These are phyloP conservation scores for Agriopis aurantiaria DNA, from an alignment of 2,888 invertebrate genomes.

Conservation along the genomic window DNA sequence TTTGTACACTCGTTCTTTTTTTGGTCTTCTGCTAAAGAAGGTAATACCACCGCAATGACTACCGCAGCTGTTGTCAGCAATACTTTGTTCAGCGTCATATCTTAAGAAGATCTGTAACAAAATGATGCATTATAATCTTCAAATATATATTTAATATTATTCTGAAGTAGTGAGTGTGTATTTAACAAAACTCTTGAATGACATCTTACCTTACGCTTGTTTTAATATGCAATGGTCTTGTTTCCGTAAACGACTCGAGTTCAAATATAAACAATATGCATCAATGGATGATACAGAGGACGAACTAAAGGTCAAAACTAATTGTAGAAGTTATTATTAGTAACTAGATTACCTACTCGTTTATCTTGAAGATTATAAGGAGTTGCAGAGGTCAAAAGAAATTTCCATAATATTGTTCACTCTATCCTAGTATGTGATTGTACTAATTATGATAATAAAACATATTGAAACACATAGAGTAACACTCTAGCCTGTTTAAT, in stretches of 20 bases:
- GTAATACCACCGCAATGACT: slow-evolving; percentile 35
- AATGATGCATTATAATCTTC: not conserved
- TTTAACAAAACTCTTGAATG: not conserved
- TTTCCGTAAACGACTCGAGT: slow-evolving; percentile 7
- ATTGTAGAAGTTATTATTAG: not conserved
- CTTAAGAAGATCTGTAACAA: slow-evolving; percentile 8
- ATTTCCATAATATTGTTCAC: not conserved
- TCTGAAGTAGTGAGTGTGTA: not conserved
- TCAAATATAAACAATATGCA: slow-evolving; percentile 31
- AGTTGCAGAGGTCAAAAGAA: slow-evolving; percentile 19
- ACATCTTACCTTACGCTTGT: slow-evolving; percentile 28
- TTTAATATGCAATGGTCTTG: slow-evolving; percentile 17
- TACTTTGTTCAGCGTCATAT: slow-evolving; percentile 33
- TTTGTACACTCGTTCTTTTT: slow-evolving; percentile 52
- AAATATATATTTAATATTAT: not conserved
- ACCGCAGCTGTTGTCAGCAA: slow-evolving; percentile 31
- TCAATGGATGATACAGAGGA: slow-evolving; percentile 22
- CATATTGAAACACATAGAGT: too few relatives aligned
- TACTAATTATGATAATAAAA: too few relatives aligned
- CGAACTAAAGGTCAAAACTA: slow-evolving; percentile 36
- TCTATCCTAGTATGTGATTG: not conserved
- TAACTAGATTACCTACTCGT: not conserved
- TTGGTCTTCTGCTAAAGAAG: slow-evolving; percentile 33
- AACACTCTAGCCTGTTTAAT: too few relatives aligned
- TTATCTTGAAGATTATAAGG: slow-evolving; percentile 5